phyloP scores from a whole-genome alignment of 2,113 vertebrate species.

The Malurus alboscapulatus region DNA sequence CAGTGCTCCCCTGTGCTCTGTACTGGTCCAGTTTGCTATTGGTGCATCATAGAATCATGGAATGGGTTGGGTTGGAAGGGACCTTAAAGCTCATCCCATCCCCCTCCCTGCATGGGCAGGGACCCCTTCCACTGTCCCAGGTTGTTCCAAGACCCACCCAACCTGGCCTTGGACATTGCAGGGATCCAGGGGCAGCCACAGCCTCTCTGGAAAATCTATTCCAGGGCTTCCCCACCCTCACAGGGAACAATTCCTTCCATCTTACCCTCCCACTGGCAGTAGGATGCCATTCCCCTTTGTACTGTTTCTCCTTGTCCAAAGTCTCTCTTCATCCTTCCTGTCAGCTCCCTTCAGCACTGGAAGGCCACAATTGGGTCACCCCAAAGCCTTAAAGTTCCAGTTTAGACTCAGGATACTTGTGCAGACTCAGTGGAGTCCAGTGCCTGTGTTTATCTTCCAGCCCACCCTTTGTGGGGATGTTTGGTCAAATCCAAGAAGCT shows the following conservation, averaged over 20 bases:
- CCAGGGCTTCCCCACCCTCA: fast-evolving
- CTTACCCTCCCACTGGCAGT: too few species aligned
- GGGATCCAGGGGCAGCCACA: not conserved
- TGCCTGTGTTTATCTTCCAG: not conserved
- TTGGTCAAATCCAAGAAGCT: not conserved
- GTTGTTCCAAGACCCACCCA: fast-evolving
- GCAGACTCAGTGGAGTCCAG: not conserved
- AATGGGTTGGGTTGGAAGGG: not conserved
- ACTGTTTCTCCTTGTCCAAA: not conserved
- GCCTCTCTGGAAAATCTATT: not conserved
- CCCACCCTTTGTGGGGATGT: not conserved
- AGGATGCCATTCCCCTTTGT: not conserved
- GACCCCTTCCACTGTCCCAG: not conserved
- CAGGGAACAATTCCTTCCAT: fast-evolving
- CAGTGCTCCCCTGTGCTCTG: not conserved
- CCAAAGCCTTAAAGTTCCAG: not conserved
- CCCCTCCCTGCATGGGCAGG: not conserved
- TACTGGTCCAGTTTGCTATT: not conserved
- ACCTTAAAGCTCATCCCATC: not conserved
- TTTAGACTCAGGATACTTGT: fast-evolving
- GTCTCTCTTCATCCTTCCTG: not conserved
- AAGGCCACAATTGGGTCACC: not conserved
- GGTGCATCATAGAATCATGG: not conserved
- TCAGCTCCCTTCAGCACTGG: not conserved
- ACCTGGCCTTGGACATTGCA: fast-evolving